phyloP scores from a whole-genome alignment of 1,140 invertebrate species.

The Sycophila sp. region DNA sequence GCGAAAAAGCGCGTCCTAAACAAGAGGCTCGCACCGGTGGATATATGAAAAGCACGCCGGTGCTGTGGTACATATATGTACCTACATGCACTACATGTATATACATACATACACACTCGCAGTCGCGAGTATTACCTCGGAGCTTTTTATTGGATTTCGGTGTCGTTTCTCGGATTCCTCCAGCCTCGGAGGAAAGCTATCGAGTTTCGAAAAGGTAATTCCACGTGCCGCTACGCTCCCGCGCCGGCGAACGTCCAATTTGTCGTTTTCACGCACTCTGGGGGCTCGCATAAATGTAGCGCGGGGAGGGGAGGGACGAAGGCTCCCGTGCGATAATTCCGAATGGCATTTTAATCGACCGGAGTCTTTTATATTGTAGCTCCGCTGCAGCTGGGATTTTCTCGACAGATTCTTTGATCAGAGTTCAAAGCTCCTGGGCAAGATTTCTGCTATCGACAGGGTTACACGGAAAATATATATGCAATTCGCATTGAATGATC shows the following conservation, averaged over 20 bases:
- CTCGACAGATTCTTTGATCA: too few relatives aligned
- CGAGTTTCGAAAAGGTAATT: constrained; percentile 28
- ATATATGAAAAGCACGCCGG: neutral
- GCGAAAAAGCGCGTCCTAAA: neutral
- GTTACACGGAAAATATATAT: too few relatives aligned
- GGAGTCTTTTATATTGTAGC: too few relatives aligned
- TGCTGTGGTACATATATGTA: neutral
- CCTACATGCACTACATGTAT: too few relatives aligned
- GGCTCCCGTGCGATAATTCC: constrained; percentile 2
- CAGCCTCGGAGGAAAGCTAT: constrained; percentile 15
- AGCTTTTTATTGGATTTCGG: constrained; percentile 19
- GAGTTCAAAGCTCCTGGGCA: too few relatives aligned
- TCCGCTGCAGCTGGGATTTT: too few relatives aligned
- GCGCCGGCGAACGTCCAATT: constrained; percentile 22
- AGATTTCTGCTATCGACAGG: too few relatives aligned
- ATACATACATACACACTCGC: neutral
- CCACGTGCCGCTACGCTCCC: neutral
- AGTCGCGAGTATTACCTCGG: neutral
- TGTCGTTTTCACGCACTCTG: constrained; percentile 31
- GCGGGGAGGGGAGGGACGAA: constrained; percentile 15
- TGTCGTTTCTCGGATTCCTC: constrained; percentile 26
- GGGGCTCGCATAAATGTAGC: neutral
- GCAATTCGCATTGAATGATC: too few relatives aligned
- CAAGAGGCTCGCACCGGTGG: neutral
- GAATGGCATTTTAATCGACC: neutral